Evolutionary conservation across 2,888 invertebrate genomes (phyloP).

Genomic region (Dorcus parallelipipedus): DNA sequence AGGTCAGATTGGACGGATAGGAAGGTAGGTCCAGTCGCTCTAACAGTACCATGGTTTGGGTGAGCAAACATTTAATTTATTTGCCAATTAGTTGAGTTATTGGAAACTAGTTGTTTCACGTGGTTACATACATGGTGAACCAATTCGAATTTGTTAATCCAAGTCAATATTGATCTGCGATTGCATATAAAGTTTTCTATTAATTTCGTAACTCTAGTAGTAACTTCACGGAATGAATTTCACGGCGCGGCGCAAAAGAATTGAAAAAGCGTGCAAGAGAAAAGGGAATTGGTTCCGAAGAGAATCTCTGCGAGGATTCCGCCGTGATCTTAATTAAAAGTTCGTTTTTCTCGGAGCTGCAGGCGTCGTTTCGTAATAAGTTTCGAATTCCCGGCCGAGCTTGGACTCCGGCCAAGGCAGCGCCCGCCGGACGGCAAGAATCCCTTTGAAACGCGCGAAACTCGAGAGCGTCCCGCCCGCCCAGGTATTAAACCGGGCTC

Average conservation of each 20-base stretch:
- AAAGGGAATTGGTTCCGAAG: slow-evolving; percentile 16
- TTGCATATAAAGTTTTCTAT: neutral
- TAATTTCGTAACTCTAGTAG: slow-evolving; percentile 1
- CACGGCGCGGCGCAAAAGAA: slow-evolving; percentile 14
- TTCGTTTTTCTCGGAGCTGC: slow-evolving; percentile 30
- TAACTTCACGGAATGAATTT: slow-evolving; percentile 11
- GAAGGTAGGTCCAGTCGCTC: too few relatives aligned
- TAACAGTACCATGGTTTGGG: too few relatives aligned
- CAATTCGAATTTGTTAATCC: too few relatives aligned
- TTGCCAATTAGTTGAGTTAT: too few relatives aligned
- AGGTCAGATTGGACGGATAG: too few relatives aligned
- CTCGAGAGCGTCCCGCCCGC: too few relatives aligned
- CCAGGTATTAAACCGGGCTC: neutral
- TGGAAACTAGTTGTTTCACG: too few relatives aligned
- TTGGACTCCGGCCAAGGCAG: slow-evolving; percentile 20
- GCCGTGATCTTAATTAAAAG: slow-evolving; percentile 36
- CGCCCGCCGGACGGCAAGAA: neutral
- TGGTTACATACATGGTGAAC: too few relatives aligned
- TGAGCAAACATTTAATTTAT: too few relatives aligned
- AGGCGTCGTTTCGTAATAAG: slow-evolving; percentile 28
- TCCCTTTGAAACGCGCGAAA: neutral
- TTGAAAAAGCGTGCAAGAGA: slow-evolving; percentile 15
- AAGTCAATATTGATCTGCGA: too few relatives aligned
- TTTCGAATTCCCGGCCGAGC: slow-evolving; percentile 22
- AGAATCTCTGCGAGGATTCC: slow-evolving; percentile 27